Percentiles rank a stretch among this genome's conserved stretches.
Evolutionary conservation across 2,113 vertebrate genomes (phyloP).

Genomic region (Pseudolaguvia tuberculata): DNA sequence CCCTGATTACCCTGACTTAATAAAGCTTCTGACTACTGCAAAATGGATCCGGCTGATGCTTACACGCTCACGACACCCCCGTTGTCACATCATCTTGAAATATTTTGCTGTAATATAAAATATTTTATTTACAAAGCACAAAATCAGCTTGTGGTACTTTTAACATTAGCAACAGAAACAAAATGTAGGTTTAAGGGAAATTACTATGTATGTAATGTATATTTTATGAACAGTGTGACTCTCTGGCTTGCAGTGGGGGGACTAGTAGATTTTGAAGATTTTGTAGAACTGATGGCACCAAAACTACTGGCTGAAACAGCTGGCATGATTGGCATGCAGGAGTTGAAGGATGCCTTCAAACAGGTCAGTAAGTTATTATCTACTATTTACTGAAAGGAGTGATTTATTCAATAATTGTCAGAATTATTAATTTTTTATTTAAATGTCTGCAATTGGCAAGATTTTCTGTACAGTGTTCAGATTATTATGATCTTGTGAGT

Average conservation of each 20-base stretch:
- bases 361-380: slow-evolving; percentile 71
- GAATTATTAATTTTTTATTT: too few species aligned
- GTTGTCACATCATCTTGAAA: too few species aligned
- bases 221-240: background rate
- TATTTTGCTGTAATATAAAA: too few species aligned
- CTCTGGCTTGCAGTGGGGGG: slow-evolving; percentile 80
- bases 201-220: background rate
- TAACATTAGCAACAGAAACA: background rate
- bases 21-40: too few species aligned
- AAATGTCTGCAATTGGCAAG: too few species aligned
- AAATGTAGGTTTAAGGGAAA: too few species aligned
- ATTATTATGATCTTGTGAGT: too few species aligned
- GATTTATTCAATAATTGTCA: too few species aligned
- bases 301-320: slow-evolving; percentile 96
- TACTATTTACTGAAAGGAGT: background rate
- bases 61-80: too few species aligned
- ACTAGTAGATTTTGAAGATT: slow-evolving; percentile 97
- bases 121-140: background rate
- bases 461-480: too few species aligned
- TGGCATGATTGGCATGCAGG: slow-evolving; percentile 97
- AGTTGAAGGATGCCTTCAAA: slow-evolving; percentile 92
- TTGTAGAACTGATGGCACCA: slow-evolving; percentile 95
- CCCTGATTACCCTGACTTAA: too few species aligned
- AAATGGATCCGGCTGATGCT: too few species aligned
- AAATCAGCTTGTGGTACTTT: background rate